phyloP scores from a whole-genome alignment of 2,888 invertebrate genomes.

The Eledone cirrhosa region DNA sequence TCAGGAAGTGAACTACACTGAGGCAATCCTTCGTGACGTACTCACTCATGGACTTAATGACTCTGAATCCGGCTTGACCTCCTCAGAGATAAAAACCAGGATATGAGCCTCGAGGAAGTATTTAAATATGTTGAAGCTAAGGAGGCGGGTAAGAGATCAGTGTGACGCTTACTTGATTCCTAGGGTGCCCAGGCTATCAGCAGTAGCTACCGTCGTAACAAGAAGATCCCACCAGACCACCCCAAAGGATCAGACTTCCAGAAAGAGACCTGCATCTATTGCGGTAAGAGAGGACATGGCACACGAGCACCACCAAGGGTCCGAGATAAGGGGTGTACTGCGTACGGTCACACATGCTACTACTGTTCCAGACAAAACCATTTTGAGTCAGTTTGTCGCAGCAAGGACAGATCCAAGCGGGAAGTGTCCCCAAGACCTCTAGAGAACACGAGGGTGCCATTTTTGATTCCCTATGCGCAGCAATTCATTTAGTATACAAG shows the following conservation, averaged over 20 bases:
- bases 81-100: not conserved
- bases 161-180: not conserved
- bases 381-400: constrained; percentile 2
- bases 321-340: not conserved
- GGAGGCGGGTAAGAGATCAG: not conserved
- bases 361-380: not conserved
- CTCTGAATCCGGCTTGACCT: not conserved
- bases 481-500: no score
- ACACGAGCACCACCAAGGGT: not conserved
- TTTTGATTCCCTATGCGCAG: no score
- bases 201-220: constrained; percentile 1
- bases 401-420: no score
- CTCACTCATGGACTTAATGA: no score
- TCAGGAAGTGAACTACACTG: no score
- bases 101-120: not conserved
- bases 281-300: not conserved
- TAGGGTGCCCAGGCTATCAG: not conserved
- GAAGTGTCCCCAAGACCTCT: no score
- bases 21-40: no score
- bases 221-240: not conserved
- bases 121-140: not conserved
- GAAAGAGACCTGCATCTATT: not conserved
- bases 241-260: not conserved
- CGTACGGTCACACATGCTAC: not conserved
- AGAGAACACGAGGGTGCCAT: no score